Percentiles rank a stretch among this genome's conserved stretches.
Evolutionary conservation across 1,140 invertebrate species (phyloP).

Genomic region (Chymomyza costata): DNA sequence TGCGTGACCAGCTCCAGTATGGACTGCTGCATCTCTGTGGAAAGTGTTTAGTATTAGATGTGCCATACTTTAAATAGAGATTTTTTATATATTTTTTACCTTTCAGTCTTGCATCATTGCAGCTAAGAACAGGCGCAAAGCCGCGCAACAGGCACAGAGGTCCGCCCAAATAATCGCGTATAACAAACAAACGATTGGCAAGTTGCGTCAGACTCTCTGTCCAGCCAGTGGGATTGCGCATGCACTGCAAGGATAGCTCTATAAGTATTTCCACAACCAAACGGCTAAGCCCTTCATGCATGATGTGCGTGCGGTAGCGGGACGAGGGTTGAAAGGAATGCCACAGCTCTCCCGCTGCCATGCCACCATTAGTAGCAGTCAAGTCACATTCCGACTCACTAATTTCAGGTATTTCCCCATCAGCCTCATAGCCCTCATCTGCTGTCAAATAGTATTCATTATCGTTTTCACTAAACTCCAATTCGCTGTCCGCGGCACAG

Average conservation of each 20-base stretch:
- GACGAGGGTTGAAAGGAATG: conserved; percentile 63
- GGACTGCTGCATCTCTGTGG: conserved; percentile 62
- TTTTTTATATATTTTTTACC: conserved; percentile 17
- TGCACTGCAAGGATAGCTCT: conserved; percentile 56
- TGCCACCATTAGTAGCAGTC: conserved; percentile 13
- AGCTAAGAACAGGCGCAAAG: conserved; percentile 54
- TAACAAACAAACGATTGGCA: conserved; percentile 62
- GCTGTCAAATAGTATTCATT: conserved; percentile 66
- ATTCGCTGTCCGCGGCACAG: conserved; percentile 64
- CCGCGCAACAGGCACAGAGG: conserved; percentile 62
- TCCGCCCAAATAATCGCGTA: conserved; percentile 64
- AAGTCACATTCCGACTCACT: conserved; percentile 58
- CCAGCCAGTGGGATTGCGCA: conserved; percentile 62
- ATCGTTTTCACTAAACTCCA: conserved; percentile 67
- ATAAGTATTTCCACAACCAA: conserved; percentile 69
- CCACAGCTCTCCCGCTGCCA: conserved; percentile 53
- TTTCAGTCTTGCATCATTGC: conserved; percentile 53
- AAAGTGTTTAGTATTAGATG: neutral
- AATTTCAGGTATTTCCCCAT: conserved; percentile 63
- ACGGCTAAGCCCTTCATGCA: conserved; percentile 66
- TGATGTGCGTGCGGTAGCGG: conserved; percentile 57
- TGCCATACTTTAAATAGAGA: neutral
- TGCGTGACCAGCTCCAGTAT: conserved; percentile 64
- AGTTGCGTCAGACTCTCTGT: conserved; percentile 62
- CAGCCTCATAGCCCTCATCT: conserved; percentile 73